phyloP scores from a whole-genome alignment of 2,797 vertebrate species.

The Chelon auratus region DNA sequence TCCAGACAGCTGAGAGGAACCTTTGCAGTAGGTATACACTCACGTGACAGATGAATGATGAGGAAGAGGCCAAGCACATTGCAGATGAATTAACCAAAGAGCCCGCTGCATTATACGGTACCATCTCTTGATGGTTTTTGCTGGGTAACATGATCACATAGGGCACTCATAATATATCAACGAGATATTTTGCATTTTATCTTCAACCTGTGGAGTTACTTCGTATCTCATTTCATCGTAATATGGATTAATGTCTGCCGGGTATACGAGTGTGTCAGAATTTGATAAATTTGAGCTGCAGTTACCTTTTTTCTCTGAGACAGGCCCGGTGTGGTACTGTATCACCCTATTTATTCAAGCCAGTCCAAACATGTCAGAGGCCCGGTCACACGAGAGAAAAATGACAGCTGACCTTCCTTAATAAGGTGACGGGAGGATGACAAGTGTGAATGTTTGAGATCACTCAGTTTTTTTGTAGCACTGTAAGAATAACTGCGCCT shows the following conservation, averaged over 20 bases:
- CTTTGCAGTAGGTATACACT: conserved; percentile 23
- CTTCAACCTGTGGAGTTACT: conserved; percentile 31
- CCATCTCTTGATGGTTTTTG: conserved; percentile 40
- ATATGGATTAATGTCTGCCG: conserved; percentile 50
- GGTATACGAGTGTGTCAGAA: conserved; percentile 15
- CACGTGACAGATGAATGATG: conserved; percentile 56
- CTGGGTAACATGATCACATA: conserved; percentile 30
- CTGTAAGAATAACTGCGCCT: conserved; percentile 4
- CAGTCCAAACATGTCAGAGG: conserved; percentile 59
- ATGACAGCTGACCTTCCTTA: conserved; percentile 45
- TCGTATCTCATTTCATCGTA: conserved; percentile 40
- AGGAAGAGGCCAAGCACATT: conserved; percentile 48
- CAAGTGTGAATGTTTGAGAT: conserved; percentile 26
- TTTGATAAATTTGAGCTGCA: conserved; percentile 52
- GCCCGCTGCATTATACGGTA: conserved; percentile 20
- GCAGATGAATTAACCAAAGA: conserved; percentile 42
- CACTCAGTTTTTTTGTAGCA: neutral
- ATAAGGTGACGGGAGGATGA: conserved; percentile 43
- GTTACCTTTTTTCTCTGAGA: conserved; percentile 42
- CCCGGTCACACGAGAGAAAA: conserved; percentile 45
- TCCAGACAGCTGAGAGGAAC: neutral
- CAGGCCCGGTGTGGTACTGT: conserved; percentile 51
- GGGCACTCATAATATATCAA: conserved; percentile 27
- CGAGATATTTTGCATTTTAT: conserved; percentile 39
- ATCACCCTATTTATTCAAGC: conserved; percentile 61